These are phyloP conservation scores for Choreutis nemorana DNA, from an alignment of 2,888 invertebrate species.

Conservation along the genomic window DNA sequence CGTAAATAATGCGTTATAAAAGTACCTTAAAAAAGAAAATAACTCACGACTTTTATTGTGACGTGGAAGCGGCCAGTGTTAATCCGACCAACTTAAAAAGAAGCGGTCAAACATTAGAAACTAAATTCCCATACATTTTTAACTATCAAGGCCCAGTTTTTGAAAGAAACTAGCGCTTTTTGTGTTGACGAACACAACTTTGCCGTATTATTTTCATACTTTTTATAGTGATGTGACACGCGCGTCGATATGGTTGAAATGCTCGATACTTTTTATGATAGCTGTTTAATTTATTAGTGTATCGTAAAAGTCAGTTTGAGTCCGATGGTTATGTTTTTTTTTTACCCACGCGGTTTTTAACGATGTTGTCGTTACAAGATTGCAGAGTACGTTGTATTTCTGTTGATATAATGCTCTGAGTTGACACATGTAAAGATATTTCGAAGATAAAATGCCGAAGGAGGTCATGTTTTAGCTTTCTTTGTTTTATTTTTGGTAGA, in stretches of 20 bases:
- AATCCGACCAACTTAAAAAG: conserved; percentile 12
- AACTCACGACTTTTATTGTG: conserved; percentile 42
- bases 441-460: too few species aligned
- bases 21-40: conserved; percentile 24
- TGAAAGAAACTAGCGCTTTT: too few species aligned
- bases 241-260: conserved; percentile 40
- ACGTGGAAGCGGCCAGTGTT: conserved; percentile 31
- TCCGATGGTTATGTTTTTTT: conserved; percentile 46
- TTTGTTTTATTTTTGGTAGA: background rate
- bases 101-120: too few species aligned
- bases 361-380: conserved; percentile 40
- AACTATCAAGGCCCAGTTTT: too few species aligned
- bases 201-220: background rate
- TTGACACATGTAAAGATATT: background rate
- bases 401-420: too few species aligned
- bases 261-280: conserved; percentile 51
- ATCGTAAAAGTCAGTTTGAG: conserved; percentile 51
- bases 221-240: conserved; percentile 51
- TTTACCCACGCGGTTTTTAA: conserved; percentile 45
- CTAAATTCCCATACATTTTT: too few species aligned
- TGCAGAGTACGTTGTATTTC: conserved; percentile 23
- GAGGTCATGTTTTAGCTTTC: too few species aligned
- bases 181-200: too few species aligned
- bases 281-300: conserved; percentile 54
- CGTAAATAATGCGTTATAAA: conserved; percentile 43